These are phyloP conservation scores for Tragelaphus oryx DNA, from an alignment of 2,797 vertebrate species.

Conservation along the genomic window DNA sequence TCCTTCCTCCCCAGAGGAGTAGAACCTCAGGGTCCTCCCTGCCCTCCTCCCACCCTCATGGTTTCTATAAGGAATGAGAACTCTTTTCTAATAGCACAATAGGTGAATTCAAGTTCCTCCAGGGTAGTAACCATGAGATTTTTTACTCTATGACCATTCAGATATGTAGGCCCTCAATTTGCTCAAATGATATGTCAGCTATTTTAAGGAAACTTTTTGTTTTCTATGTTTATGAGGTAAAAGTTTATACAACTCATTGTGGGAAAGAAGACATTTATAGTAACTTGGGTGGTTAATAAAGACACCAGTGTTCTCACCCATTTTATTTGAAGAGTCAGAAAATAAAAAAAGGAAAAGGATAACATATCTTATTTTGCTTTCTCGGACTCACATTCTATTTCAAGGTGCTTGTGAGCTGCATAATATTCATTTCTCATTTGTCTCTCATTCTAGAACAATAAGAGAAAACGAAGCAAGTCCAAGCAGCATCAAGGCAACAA, in stretches of 20 bases:
- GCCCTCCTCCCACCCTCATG: not conserved
- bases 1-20: not conserved
- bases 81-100: not conserved
- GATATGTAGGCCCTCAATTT: not conserved
- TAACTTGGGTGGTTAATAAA: not conserved
- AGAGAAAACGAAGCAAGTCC: constrained; percentile 85
- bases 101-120: not conserved
- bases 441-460: constrained; percentile 78
- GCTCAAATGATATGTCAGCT: not conserved
- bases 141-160: not conserved
- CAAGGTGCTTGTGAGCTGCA: not conserved
- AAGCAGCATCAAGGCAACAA: constrained; percentile 81
- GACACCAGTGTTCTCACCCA: not conserved
- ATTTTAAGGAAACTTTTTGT: not conserved
- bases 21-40: not conserved
- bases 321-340: not conserved
- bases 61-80: not conserved
- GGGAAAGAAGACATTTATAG: not conserved
- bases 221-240: not conserved
- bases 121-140: not conserved
- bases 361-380: not conserved
- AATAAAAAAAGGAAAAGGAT: not conserved
- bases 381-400: not conserved
- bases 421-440: constrained; percentile 11
- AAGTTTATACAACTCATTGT: not conserved